Base-by-base conservation (phyloP, 1,140 invertebrate species). In the Semibalanus balanoides region DNA sequence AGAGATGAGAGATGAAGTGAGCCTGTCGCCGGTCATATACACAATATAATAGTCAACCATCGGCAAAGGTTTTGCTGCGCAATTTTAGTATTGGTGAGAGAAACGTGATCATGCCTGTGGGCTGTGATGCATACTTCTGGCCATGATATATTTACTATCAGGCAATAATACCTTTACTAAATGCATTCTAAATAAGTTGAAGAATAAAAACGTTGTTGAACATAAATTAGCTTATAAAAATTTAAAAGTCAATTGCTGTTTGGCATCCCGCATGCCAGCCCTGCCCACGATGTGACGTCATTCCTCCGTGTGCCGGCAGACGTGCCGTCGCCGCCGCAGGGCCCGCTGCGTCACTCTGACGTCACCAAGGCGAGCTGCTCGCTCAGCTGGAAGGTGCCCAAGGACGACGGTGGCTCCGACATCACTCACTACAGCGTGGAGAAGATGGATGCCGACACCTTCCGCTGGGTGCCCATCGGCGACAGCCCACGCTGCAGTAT, bases 361-460 rank as follows among this genome's bases (percentile, higher is more conserved):
- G 88, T 97, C 29, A 93, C 92, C 0, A 96, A 94, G 82, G 92
- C 88, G 79, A 90, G 90, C 0, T 93, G 93, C 80, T 87, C 87
- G 0, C 85, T 98, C 0, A 86, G 86, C 76, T 98, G 96, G 96
- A 88, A 89, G 78, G 90, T 93, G 80, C 95, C 96, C 0, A 94
- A 91, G 82, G 95, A 97, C 81, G 93, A 98, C 80, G 94, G 94
- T 76, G 94, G 94, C 30, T 91, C 90, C 28, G 94, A 96, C 79
- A 94, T 97, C 78, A 90, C 90, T 0, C 91, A 95, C 83, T 99
- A 98, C 81, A 85, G 91, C 30, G 91, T 98, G 30, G 96, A 98
- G 83, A 98, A 97, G 86, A 93, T 95, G 89, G 96, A 99, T 81
- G 88, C 92, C 76, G 93, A 94, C 79, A 95, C 92, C 80, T 90